Percentiles rank a stretch among this genome's conserved stretches.
These are phyloP conservation scores for Gorsachius magnificus DNA, from an alignment of 2,797 vertebrate genomes.

Conservation along the genomic window DNA sequence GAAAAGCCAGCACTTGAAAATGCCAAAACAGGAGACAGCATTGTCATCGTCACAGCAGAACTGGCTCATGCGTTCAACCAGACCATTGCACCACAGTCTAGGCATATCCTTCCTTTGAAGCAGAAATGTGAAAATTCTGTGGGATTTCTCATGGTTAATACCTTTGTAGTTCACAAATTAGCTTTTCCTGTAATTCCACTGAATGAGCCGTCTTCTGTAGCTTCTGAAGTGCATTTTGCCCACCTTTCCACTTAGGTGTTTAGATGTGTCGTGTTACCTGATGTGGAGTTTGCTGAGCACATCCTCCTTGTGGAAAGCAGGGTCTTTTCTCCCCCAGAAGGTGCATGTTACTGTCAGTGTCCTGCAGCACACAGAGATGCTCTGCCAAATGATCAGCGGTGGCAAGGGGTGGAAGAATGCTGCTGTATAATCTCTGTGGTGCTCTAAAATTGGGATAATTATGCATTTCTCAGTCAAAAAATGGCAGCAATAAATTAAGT, in stretches of 20 bases:
- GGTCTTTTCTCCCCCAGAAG: neutral
- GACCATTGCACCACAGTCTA: neutral
- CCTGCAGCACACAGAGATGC: neutral
- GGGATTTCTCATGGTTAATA: neutral
- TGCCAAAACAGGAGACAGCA: neutral
- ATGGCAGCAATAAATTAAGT: neutral
- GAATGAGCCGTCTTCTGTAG: neutral
- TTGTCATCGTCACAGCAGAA: neutral
- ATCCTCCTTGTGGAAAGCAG: neutral
- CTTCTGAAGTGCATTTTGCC: neutral
- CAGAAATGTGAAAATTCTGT: neutral
- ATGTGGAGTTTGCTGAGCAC: neutral
- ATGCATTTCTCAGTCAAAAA: neutral
- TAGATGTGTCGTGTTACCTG: neutral
- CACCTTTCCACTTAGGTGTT: neutral
- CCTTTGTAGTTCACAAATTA: neutral
- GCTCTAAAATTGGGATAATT: neutral
- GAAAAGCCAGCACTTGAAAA: neutral
- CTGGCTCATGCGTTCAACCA: neutral
- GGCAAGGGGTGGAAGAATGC: neutral
- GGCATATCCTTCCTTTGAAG: neutral
- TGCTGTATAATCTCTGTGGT: neutral
- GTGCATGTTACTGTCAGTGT: fast-evolving
- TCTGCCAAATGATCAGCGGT: neutral
- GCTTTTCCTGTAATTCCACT: neutral